Evolutionary conservation across 2,113 vertebrate genomes (phyloP).

Genomic region (Saccopteryx bilineata): DNA sequence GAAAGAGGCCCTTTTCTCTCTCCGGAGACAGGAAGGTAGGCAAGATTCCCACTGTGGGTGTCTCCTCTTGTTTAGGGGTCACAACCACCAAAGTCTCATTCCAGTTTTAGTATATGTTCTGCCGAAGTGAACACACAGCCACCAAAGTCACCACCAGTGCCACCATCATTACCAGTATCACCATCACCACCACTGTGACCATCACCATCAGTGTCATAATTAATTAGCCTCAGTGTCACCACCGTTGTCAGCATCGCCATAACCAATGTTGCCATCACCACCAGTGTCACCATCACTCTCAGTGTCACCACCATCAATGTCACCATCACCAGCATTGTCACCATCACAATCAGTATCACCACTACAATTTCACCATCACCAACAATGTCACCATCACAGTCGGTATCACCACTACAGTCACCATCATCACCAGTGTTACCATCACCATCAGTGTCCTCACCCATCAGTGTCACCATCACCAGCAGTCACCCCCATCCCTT

Average conservation of each 20-base stretch:
- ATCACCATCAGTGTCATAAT: not conserved
- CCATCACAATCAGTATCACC: not conserved
- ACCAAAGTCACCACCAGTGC: not conserved
- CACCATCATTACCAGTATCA: not conserved
- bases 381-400: not conserved
- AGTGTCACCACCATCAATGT: not conserved
- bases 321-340: not conserved
- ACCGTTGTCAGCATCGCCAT: not conserved
- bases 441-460: not conserved
- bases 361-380: not conserved
- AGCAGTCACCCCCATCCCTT: not conserved
- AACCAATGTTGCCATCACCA: not conserved
- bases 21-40: constrained; percentile 41
- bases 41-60: not conserved
- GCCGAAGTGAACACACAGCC: not conserved
- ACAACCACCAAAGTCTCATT: not conserved
- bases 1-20: not conserved
- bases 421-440: not conserved
- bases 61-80: constrained; percentile 29
- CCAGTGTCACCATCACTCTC: not conserved
- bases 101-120: too few species aligned
- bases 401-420: not conserved
- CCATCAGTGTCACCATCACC: not conserved
- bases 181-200: not conserved
- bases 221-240: not conserved